Conservation (phyloP, 1,140 invertebrate species). For the Trichoplusia ni region DNA sequence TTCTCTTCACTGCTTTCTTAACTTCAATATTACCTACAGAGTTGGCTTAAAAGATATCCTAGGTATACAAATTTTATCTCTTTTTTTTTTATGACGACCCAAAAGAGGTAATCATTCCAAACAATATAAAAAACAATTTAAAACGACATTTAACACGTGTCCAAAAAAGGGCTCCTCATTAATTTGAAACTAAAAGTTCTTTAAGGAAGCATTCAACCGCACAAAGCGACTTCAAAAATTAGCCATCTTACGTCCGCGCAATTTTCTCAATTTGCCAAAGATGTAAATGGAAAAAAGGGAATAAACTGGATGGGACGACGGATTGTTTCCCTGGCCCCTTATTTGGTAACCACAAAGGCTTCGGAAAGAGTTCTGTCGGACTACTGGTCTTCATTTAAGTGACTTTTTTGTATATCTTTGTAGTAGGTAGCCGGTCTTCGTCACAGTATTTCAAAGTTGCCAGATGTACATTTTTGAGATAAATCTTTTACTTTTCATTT, state of each 20-base stretch:
- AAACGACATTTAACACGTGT: no score
- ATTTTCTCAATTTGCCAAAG: conserved; percentile 64
- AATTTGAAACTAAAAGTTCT: conserved; percentile 44
- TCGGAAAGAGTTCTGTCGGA: conserved; percentile 50
- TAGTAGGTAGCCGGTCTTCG: not conserved
- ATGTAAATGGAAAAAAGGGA: conserved; percentile 49
- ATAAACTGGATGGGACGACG: conserved; percentile 46
- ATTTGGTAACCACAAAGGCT: conserved; percentile 47
- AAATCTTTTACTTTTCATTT: not conserved
- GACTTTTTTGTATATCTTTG: conserved; percentile 39
- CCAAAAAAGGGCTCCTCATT: not conserved
- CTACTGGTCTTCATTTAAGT: conserved; percentile 71
- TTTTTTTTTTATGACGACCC: no score
- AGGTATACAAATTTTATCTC: no score
- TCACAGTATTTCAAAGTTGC: conserved; percentile 8
- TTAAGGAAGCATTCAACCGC: conserved; percentile 44
- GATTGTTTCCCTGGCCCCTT: conserved; percentile 53
- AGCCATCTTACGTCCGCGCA: conserved; percentile 45
- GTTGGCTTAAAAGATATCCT: no score
- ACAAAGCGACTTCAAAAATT: conserved; percentile 53
- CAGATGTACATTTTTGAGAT: not conserved
- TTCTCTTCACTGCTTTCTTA: no score
- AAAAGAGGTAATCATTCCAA: not conserved
- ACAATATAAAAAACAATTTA: no score
- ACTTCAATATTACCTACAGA: no score